Evolutionary conservation across 2,113 vertebrate species (phyloP).

Genomic region (Rhinopomastus cyanomelas): DNA sequence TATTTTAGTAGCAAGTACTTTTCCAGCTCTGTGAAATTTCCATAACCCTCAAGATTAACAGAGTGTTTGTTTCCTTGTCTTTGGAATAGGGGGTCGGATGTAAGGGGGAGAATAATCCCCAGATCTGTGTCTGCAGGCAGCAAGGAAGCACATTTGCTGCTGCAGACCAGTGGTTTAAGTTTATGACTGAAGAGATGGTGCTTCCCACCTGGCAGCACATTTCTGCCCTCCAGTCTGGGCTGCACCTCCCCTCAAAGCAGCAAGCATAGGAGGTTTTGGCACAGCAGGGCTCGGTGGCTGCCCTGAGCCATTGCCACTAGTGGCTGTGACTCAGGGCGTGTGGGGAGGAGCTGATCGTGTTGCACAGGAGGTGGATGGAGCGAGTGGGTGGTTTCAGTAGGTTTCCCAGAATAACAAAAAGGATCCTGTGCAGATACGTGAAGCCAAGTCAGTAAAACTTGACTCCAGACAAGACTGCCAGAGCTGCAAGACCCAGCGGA

Average conservation of each 20-base stretch:
- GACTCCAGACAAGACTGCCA: neutral
- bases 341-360: neutral
- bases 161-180: neutral
- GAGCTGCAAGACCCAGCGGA: neutral
- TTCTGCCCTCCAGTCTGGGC: neutral
- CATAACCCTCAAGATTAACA: neutral
- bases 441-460: slow-evolving; percentile 5
- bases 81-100: neutral
- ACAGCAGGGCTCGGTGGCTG: neutral
- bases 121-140: neutral
- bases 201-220: neutral
- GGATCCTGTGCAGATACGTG: neutral
- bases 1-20: slow-evolving; percentile 26
- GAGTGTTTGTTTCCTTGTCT: neutral
- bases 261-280: neutral
- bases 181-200: rapidly evolving
- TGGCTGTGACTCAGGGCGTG: neutral
- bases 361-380: neutral
- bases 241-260: neutral
- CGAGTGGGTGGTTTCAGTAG: neutral
- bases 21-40: slow-evolving; percentile 31
- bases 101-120: neutral
- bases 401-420: slow-evolving; percentile 29
- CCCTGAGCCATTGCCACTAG: neutral
- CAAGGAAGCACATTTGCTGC: neutral